Conservation (phyloP, 2,113 vertebrate genomes). For the Peucedramus taeniatus region DNA sequence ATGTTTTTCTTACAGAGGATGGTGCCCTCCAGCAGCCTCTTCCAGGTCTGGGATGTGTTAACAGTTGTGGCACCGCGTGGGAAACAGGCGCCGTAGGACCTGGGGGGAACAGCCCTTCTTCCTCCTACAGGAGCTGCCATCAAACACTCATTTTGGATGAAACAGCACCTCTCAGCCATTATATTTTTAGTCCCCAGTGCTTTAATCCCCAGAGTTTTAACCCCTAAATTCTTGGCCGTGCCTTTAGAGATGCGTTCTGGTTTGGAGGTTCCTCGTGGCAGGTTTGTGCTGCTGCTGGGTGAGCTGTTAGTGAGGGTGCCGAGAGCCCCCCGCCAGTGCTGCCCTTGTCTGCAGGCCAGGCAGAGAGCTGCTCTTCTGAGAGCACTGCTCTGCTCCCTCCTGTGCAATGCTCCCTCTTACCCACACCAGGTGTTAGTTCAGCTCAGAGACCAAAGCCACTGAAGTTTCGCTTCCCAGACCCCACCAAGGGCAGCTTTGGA, state of each 20-base stretch:
- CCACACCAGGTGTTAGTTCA: background rate
- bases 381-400: background rate
- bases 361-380: background rate
- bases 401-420: fast-evolving
- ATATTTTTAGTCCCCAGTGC: background rate
- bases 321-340: background rate
- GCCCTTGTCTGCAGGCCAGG: background rate
- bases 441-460: background rate
- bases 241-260: background rate
- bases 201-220: background rate
- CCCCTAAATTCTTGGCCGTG: background rate
- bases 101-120: background rate
- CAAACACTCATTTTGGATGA: background rate
- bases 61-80: background rate
- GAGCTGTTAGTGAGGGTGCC: background rate
- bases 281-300: background rate
- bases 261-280: background rate
- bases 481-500: background rate
- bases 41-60: fast-evolving
- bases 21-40: background rate
- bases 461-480: background rate
- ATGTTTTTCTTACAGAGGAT: background rate
- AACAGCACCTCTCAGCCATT: background rate
- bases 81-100: fast-evolving
- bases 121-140: background rate